Evolutionary conservation across 2,888 invertebrate species (phyloP), one percentile per base, ranked within the genome.

Genomic region (Archips xylosteana): DNA sequence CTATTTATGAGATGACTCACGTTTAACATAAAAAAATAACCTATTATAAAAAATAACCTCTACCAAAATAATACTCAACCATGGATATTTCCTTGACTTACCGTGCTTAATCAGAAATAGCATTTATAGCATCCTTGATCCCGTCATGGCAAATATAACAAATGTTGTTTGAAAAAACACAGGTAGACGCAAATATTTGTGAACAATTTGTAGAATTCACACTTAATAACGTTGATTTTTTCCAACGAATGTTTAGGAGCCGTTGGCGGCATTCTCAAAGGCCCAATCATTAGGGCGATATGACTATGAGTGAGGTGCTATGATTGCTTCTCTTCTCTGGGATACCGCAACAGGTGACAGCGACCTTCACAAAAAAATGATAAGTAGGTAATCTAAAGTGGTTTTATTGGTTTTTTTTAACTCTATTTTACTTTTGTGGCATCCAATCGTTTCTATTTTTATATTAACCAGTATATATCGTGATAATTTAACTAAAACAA

Each of bases 101-200:
- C 87, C 88, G 81, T 88, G 87, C 76, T 85, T 85, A 90, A 92
- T 92, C 88, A 85, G 77, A 81, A 80, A 81, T 83, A 87, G 81
- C 84, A 83, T 89, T 91, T 89, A 89, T 83, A 83, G 82, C 85
- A 85, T 89, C 89, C 88, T 88, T 88, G 89, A 88, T 89, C 87
- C 84, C 78, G 89, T 89, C 89, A 91, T 89, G 91, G 88, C 86
- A 88, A 90, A 91, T 90, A 85, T 88, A 84, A 88, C 86, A 86
- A 88, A 89, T 88, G 87, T 79, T 80, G 75, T 82, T 85, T 87
- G 89, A 92, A 90, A 90, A 89, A 81, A 81, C 86, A 85, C 94
- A 93, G 94, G 94, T 94, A 94, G 94, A 89, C 88, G 90, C 93
- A 94, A 94, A 94, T 94, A 94, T 94, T 94, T 94, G 92, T 89